Base-by-base conservation (phyloP, 2,113 vertebrate species). In the Xerus inauris region DNA sequence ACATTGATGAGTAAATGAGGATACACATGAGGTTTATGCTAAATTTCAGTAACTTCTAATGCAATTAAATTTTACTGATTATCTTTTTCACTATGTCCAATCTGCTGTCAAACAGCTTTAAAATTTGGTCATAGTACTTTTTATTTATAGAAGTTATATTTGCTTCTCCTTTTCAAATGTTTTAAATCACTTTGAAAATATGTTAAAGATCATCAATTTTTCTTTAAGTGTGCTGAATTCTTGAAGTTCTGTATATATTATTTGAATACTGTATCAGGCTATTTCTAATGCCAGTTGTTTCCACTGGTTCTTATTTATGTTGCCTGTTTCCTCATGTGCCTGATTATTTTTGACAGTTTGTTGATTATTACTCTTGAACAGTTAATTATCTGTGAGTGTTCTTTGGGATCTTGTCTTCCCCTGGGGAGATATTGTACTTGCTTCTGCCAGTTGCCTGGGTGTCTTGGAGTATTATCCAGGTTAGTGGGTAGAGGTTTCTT, bases 61-160 rank as follows among this genome's bases (percentile, higher is more conserved):
- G 38, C 64, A 35, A 65, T 72, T 92, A 57, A 77, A 62, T 67
- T 83, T 92, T 87, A 92, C 24, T 42, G 80, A 73, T 91, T 80
- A 91, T 45, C n/a, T 89, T 83, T 82, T 94, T 45, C 51, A 11
- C 28, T 49, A 87, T 83, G 24, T 72, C 24, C 11, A 92, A 8
- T 65, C 47, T 89, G 8, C 54, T 65, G 3, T 72, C 14, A 16
- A 3, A 51, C 2, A 69, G 35, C 11, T 77, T 87, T 87, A 77
- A 73, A 51, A 59, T 89, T 73, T n/a, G 24, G 8, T 67, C 83
- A 38, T 22, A 8, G 3, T 24, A 35, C n/a, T 95, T 86, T 96
- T 91, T 35, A 67, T 72, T 95, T 71, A n/a, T 11, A 72, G 14
- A 96, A 42, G 11, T 62, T 69, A n/a, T 59, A 11, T 69, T 92